These are phyloP conservation scores for Patella caerulea DNA, from an alignment of 2,888 invertebrate species.

Conservation along the genomic window DNA sequence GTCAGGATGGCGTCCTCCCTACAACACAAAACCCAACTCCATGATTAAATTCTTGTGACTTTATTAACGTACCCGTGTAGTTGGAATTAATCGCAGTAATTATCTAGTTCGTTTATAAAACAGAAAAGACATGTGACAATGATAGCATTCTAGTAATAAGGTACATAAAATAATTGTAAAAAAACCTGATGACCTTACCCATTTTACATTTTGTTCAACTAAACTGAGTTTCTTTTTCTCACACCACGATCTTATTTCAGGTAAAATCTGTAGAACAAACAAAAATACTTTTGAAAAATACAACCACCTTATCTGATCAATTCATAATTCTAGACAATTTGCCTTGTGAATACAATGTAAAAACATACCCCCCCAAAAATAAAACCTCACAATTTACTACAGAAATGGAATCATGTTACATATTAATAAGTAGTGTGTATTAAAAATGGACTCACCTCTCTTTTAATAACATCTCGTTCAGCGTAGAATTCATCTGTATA, in stretches of 20 bases:
- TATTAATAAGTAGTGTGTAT: background rate
- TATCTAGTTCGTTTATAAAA: no score
- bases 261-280: constrained; percentile 49
- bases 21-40: constrained; percentile 9
- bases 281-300: background rate
- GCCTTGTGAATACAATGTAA: no score
- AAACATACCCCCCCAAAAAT: background rate
- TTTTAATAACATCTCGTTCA: constrained; percentile 59
- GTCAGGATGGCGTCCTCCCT: constrained; percentile 62
- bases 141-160: no score
- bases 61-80: no score
- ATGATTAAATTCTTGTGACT: no score
- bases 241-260: constrained; percentile 58
- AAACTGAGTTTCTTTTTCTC: constrained; percentile 54
- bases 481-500: constrained; percentile 62
- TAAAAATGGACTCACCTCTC: constrained; percentile 47
- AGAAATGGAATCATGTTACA: background rate
- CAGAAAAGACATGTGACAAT: no score
- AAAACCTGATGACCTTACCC: constrained; percentile 43
- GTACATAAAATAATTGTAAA: no score
- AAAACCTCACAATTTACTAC: no score
- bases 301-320: no score
- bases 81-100: no score
- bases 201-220: constrained; percentile 57
- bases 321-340: no score